phyloP scores from a whole-genome alignment of 2,888 invertebrate species.

The Rotaria sp. region DNA sequence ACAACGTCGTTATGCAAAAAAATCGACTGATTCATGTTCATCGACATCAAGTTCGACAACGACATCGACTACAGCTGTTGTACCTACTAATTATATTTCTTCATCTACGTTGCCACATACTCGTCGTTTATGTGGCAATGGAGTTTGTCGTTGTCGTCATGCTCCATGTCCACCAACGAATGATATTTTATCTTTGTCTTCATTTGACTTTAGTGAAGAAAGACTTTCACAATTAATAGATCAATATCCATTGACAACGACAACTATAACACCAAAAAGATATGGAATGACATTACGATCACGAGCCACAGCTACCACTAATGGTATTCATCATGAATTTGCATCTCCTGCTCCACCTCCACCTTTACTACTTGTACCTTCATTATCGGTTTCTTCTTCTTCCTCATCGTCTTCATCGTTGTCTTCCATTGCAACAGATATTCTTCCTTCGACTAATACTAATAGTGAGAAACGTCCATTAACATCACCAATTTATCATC shows the following conservation, averaged over 20 bases:
- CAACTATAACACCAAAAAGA: neutral
- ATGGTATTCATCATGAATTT: neutral
- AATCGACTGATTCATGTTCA: conserved; percentile 4
- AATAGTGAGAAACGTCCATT: neutral
- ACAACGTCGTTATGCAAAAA: neutral
- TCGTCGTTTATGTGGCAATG: neutral
- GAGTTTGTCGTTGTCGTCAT: conserved; percentile 20
- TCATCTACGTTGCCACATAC: neutral
- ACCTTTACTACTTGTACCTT: neutral
- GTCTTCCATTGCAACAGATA: neutral
- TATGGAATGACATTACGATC: conserved; percentile 8
- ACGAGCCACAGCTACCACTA: neutral
- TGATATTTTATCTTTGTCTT: no score
- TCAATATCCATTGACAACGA: conserved; percentile 4
- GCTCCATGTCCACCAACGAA: neutral
- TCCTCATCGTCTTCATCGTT: neutral
- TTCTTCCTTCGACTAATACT: neutral
- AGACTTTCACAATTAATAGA: neutral
- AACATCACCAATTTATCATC: neutral
- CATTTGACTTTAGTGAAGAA: conserved; percentile 21
- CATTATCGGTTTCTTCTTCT: neutral
- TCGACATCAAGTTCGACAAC: conserved; percentile 6
- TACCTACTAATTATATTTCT: neutral
- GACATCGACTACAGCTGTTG: neutral
- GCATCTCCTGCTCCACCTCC: neutral